Percentiles rank a stretch among this genome's conserved stretches.
Conservation (phyloP, 2,797 vertebrate species). For the Siniperca scherzeri region DNA sequence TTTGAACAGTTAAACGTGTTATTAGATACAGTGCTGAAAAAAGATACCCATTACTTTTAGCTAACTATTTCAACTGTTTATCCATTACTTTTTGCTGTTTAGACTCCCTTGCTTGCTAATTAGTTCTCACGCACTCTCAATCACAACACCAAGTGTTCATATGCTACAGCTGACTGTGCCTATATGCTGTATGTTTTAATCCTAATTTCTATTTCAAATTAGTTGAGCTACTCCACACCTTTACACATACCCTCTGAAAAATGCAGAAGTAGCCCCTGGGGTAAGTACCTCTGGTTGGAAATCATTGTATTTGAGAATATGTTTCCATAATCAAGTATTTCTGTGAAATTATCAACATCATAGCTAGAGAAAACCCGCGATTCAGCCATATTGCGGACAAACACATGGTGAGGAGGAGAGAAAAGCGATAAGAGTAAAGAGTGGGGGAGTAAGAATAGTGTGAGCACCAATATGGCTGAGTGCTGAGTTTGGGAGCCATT, state of each 20-base stretch:
- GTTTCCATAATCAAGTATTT: constrained; percentile 41
- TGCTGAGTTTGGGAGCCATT: constrained; percentile 79
- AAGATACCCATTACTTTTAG: too few relatives aligned
- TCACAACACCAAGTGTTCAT: background rate
- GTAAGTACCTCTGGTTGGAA: background rate
- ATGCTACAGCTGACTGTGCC: background rate
- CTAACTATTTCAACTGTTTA: background rate
- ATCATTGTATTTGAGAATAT: constrained; percentile 7
- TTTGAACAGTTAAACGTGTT: too few relatives aligned
- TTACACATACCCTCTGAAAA: background rate
- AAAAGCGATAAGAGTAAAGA: constrained; percentile 42
- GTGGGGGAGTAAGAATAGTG: constrained; percentile 69
- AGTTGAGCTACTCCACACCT: background rate
- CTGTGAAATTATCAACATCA: constrained; percentile 57
- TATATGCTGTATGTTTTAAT: background rate
- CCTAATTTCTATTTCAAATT: background rate
- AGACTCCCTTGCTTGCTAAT: background rate
- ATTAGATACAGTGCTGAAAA: too few relatives aligned
- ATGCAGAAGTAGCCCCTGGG: background rate
- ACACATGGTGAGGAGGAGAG: constrained; percentile 67
- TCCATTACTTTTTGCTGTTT: too few relatives aligned
- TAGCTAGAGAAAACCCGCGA: constrained; percentile 58
- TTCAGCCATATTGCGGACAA: constrained; percentile 49
- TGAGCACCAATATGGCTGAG: constrained; percentile 76
- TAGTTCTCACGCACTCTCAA: background rate